Conservation (phyloP, 2,888 invertebrate species). For the Cordylochernes scorpioides region DNA sequence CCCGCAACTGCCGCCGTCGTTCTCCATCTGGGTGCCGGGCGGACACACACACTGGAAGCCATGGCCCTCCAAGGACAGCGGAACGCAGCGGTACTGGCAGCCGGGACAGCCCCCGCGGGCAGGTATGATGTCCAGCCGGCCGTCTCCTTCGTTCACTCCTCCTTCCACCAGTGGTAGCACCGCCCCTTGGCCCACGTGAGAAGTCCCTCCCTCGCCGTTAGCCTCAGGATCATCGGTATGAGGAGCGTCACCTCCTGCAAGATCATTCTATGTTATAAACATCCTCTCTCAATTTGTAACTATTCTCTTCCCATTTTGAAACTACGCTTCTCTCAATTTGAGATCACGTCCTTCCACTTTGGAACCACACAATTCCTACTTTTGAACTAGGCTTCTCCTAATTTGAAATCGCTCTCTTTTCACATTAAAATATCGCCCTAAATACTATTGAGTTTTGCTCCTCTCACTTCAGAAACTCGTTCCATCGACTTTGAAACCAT, state of each 20-base stretch:
- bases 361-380: too few species aligned
- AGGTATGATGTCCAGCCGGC: neutral
- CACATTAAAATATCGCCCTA: too few species aligned
- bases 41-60: neutral
- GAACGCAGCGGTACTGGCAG: neutral
- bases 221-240: neutral
- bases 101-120: neutral
- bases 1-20: neutral
- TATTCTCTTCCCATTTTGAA: too few species aligned
- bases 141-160: conserved; percentile 1
- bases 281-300: neutral
- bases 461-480: too few species aligned
- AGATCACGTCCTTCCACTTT: too few species aligned
- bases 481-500: too few species aligned
- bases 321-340: too few species aligned
- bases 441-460: too few species aligned
- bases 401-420: too few species aligned
- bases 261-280: neutral
- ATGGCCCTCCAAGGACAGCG: neutral
- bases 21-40: neutral
- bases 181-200: neutral
- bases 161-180: neutral
- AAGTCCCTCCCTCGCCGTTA: neutral
- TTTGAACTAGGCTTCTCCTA: too few species aligned
- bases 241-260: neutral